Conservation (phyloP, 2,797 vertebrate genomes). For the Crenichthys baileyi region DNA sequence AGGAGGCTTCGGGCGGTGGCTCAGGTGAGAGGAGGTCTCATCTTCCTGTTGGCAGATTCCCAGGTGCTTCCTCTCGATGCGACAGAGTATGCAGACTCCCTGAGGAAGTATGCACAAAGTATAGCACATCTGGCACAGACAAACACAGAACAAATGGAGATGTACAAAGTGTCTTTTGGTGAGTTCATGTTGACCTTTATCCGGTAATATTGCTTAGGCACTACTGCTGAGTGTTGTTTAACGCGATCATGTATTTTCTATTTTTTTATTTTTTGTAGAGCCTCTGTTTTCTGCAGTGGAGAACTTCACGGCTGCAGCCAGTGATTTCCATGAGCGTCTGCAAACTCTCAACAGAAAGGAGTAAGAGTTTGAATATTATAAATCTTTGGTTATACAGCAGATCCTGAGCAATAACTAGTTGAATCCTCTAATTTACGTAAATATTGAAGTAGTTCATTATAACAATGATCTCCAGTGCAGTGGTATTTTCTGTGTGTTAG, state of each 20-base stretch:
- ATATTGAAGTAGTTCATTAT: background rate
- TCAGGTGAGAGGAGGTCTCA: slow-evolving; percentile 88
- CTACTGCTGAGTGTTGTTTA: background rate
- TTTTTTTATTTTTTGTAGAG: slow-evolving; percentile 69
- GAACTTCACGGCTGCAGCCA: slow-evolving; percentile 86
- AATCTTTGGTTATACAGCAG: background rate
- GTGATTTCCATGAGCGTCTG: slow-evolving; percentile 82
- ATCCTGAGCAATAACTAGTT: background rate
- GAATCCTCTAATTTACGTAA: background rate
- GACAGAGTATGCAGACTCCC: slow-evolving; percentile 85
- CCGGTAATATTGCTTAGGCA: background rate
- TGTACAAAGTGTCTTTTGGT: slow-evolving; percentile 88
- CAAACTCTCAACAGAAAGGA: slow-evolving; percentile 81
- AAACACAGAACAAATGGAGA: slow-evolving; percentile 75
- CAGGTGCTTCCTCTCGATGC: slow-evolving; percentile 87
- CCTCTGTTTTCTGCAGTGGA: slow-evolving; percentile 89
- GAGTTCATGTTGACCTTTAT: slow-evolving; percentile 45
- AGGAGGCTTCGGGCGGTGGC: slow-evolving; percentile 87
- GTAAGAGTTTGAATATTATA: slow-evolving; percentile 72
- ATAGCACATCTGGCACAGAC: slow-evolving; percentile 83
- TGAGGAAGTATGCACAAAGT: slow-evolving; percentile 81
- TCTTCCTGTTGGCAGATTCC: slow-evolving; percentile 87
- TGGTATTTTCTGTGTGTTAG: slow-evolving; percentile 66
- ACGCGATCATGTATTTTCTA: too few species aligned
- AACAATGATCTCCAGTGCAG: background rate